Evolutionary conservation across 2,797 vertebrate species (phyloP).

Genomic region (Craterocephalus amniculus): DNA sequence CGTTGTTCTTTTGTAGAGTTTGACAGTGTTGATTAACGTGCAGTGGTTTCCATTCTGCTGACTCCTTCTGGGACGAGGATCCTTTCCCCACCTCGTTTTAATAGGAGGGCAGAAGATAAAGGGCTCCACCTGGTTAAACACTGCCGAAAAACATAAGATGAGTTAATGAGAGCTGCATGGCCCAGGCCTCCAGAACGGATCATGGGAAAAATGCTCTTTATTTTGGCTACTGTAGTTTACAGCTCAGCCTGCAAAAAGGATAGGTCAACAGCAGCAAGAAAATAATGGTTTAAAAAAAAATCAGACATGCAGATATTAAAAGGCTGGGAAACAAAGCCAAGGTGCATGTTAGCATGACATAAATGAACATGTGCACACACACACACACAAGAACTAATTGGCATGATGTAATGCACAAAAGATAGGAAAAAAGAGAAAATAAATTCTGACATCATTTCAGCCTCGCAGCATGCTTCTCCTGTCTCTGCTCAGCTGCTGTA

Average conservation of each 20-base stretch:
- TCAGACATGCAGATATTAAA: slow-evolving; percentile 13
- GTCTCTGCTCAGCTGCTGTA: slow-evolving; percentile 72
- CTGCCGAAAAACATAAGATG: slow-evolving; percentile 46
- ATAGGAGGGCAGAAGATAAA: slow-evolving; percentile 60
- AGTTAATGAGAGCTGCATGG: slow-evolving; percentile 68
- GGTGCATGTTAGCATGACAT: slow-evolving; percentile 38
- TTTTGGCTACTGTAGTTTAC: slow-evolving; percentile 36
- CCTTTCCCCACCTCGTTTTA: slow-evolving; percentile 65
- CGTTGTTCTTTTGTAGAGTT: slow-evolving; percentile 58
- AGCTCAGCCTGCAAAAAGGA: slow-evolving; percentile 41
- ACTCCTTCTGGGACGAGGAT: slow-evolving; percentile 67
- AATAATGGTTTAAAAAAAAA: slow-evolving; percentile 28
- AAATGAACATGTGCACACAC: slow-evolving; percentile 37
- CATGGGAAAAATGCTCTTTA: background rate
- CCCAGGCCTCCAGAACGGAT: slow-evolving; percentile 17
- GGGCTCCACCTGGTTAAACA: slow-evolving; percentile 68
- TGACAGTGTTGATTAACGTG: slow-evolving; percentile 69
- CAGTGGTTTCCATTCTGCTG: slow-evolving; percentile 71
- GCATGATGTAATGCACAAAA: slow-evolving; percentile 64
- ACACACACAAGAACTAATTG: slow-evolving; percentile 55
- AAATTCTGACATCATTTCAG: slow-evolving; percentile 70
- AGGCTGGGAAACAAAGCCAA: slow-evolving; percentile 13
- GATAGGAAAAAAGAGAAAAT: slow-evolving; percentile 23
- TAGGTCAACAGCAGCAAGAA: slow-evolving; percentile 19
- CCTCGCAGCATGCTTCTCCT: slow-evolving; percentile 50